phyloP scores from a whole-genome alignment of 2,888 invertebrate genomes.

The Drosophila sordidula region DNA sequence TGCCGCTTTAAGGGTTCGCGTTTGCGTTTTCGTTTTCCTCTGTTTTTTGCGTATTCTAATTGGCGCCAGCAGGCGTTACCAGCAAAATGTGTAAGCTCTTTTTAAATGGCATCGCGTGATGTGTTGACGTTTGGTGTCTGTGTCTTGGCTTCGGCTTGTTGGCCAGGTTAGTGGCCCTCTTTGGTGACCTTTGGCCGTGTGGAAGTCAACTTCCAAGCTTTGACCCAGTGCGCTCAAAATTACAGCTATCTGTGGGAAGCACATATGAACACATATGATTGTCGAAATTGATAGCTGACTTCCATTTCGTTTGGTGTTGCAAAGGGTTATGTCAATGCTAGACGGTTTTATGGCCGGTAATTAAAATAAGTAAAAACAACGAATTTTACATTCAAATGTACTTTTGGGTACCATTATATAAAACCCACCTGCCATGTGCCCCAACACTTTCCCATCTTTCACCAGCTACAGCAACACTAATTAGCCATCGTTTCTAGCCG shows the following conservation, averaged over 20 bases:
- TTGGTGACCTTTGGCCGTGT: conserved; percentile 32
- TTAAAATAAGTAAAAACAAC: conserved; percentile 39
- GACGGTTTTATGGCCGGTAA: conserved; percentile 33
- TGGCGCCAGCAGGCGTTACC: conserved; percentile 41
- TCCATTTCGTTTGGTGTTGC: conserved; percentile 31
- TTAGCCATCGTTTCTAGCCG: conserved; percentile 22
- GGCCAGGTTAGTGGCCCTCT: conserved; percentile 16
- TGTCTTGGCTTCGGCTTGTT: background rate
- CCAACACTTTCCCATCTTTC: conserved; percentile 63
- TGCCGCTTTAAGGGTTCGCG: conserved; percentile 41
- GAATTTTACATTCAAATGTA: conserved; percentile 15
- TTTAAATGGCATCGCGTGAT: conserved; percentile 55
- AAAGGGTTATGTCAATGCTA: conserved; percentile 8
- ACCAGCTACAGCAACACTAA: conserved; percentile 44
- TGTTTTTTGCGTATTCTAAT: conserved; percentile 24
- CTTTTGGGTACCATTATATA: conserved; percentile 36
- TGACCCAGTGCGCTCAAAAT: conserved; percentile 40
- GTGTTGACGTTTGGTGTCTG: conserved; percentile 15
- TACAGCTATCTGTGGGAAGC: conserved; percentile 1
- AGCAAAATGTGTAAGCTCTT: conserved; percentile 17
- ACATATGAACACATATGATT: conserved; percentile 5
- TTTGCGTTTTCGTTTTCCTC: conserved; percentile 4
- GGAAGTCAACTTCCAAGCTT: conserved; percentile 32
- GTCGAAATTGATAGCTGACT: conserved; percentile 29
- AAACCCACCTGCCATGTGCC: conserved; percentile 24